These are phyloP conservation scores for Patiria miniata DNA, from an alignment of 35 echinoderm and acorn worm genomes.

Conservation along the genomic window DNA sequence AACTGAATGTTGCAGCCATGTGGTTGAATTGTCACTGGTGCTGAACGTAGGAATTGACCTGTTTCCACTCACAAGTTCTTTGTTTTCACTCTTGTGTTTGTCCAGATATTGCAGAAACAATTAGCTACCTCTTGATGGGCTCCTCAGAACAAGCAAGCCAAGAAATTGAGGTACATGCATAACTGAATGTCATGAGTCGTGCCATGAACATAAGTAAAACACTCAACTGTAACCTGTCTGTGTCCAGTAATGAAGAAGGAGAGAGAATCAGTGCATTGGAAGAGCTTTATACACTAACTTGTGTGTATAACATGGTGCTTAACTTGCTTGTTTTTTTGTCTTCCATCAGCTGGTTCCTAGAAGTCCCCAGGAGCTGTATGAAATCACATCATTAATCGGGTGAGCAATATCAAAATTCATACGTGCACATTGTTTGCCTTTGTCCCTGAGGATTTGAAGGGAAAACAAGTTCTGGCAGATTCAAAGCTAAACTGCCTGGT, in stretches of 20 bases:
- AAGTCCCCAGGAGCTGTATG: constrained; percentile 95
- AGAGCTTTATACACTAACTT: no score
- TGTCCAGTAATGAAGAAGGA: no score
- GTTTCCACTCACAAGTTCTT: neutral
- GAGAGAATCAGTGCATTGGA: no score
- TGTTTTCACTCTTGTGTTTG: neutral
- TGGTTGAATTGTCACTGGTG: neutral
- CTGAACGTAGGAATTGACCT: neutral
- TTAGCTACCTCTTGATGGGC: constrained; percentile 94
- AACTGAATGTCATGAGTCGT: neutral
- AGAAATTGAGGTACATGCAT: constrained; percentile 94
- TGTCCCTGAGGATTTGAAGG: no score
- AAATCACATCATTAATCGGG: constrained; percentile 97
- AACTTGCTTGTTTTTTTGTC: constrained; percentile 5
- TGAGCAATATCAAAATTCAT: constrained; percentile 21
- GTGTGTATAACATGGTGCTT: neutral
- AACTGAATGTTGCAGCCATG: neutral
- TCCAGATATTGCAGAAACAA: constrained; percentile 96
- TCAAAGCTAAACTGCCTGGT: no score
- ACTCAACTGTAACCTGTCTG: no score
- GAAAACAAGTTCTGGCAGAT: no score
- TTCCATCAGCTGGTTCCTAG: constrained; percentile 80
- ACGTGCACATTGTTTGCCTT: no score
- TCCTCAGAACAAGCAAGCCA: constrained; percentile 77
- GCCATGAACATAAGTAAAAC: neutral